These are phyloP conservation scores for Metalampra italica DNA, from an alignment of 2,888 invertebrate species.

Conservation along the genomic window DNA sequence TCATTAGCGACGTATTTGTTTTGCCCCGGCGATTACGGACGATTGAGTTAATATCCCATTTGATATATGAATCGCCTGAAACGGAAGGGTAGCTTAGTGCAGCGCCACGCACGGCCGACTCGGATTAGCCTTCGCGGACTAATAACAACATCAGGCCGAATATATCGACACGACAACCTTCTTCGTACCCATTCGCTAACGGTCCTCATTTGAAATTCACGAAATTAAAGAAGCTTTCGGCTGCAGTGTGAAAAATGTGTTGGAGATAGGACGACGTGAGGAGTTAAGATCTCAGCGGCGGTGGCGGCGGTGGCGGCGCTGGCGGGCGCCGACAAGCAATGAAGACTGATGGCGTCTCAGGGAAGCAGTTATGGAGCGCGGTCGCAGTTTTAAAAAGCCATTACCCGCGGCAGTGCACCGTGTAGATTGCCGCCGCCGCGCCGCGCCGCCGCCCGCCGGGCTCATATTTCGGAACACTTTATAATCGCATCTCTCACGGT, in stretches of 20 bases:
- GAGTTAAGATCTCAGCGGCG: conserved; percentile 62
- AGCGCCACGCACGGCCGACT: conserved; percentile 33
- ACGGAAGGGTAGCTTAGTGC: conserved; percentile 47
- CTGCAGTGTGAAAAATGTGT: conserved; percentile 51
- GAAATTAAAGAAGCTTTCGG: conserved; percentile 40
- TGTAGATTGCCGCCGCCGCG: conserved; percentile 61
- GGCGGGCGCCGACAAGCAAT: conserved; percentile 77
- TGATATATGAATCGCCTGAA: conserved; percentile 60
- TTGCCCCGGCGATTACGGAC: conserved; percentile 63
- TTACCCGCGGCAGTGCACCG: conserved; percentile 73
- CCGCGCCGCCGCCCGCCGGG: conserved; percentile 42
- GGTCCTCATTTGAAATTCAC: conserved; percentile 17
- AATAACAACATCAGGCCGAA: conserved; percentile 21
- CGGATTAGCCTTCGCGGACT: conserved; percentile 34
- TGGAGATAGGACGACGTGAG: conserved; percentile 53
- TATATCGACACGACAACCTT: conserved; percentile 11
- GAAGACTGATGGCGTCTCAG: conserved; percentile 77
- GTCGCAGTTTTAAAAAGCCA: conserved; percentile 79
- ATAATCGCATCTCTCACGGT: conserved; percentile 77
- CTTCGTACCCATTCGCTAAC: conserved; percentile 8
- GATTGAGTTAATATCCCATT: conserved; percentile 69
- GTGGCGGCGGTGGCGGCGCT: conserved; percentile 53
- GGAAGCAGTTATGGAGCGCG: conserved; percentile 76
- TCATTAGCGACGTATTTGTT: conserved; percentile 72
- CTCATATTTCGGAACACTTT: conserved; percentile 77